These are phyloP conservation scores for Potamarius usumacintae DNA, from an alignment of 2,113 vertebrate genomes.

Conservation along the genomic window DNA sequence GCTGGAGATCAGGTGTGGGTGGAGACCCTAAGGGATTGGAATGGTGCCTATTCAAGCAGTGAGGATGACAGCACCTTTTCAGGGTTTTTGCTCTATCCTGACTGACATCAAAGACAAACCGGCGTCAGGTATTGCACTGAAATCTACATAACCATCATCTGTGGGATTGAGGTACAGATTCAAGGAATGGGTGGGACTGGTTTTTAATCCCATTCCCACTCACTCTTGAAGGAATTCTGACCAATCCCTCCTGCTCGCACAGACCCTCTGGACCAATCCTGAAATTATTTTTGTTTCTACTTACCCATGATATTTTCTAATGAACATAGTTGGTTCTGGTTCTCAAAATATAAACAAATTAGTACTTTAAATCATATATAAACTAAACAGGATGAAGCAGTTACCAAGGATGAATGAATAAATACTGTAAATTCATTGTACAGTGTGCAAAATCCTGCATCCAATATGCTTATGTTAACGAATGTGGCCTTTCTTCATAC, in stretches of 20 bases:
- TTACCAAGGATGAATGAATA: neutral
- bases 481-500: neutral
- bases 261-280: neutral
- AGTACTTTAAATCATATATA: neutral
- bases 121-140: slow-evolving; percentile 27
- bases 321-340: neutral
- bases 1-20: slow-evolving; percentile 92
- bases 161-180: neutral
- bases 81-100: slow-evolving; percentile 89
- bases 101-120: slow-evolving; percentile 57
- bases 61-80: slow-evolving; percentile 95
- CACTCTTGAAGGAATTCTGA: slow-evolving; percentile 10
- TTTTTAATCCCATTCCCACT: neutral
- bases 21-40: slow-evolving; percentile 91
- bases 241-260: neutral
- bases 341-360: neutral
- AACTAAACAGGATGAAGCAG: neutral
- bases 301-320: neutral
- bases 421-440: neutral
- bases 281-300: neutral
- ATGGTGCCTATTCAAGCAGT: slow-evolving; percentile 84
- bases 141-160: slow-evolving; percentile 14
- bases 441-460: neutral
- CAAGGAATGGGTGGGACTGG: neutral
- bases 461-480: neutral